A percentile compares a stretch with the other conserved stretches of the same genome.
These are phyloP conservation scores for Isotomurus palustris DNA, from an alignment of 2,888 invertebrate genomes.

Conservation along the genomic window DNA sequence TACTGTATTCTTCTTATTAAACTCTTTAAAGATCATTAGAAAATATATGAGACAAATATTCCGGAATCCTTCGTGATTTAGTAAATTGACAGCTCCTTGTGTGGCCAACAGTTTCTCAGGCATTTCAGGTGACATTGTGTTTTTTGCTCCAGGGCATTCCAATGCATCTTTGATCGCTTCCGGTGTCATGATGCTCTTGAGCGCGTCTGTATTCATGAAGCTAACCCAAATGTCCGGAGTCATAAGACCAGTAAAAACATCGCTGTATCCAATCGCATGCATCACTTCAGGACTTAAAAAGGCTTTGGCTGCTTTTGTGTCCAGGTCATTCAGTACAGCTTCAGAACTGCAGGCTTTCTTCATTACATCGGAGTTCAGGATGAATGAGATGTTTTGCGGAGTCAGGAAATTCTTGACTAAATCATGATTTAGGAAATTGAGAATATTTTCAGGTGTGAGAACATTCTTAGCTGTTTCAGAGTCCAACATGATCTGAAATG, in stretches of 20 bases:
- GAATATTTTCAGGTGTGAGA: constrained; percentile 3
- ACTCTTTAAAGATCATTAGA: no score
- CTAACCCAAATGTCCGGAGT: neutral
- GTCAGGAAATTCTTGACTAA: constrained; percentile 4
- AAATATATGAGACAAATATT: no score
- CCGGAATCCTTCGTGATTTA: neutral
- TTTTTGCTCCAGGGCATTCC: neutral
- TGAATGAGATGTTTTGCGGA: constrained; percentile 8
- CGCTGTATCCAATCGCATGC: constrained; percentile 6
- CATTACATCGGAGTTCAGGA: constrained; percentile 5
- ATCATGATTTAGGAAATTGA: constrained; percentile 6
- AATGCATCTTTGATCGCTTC: constrained; percentile 12
- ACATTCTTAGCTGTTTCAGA: constrained; percentile 1
- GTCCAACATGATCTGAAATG: constrained; percentile 9
- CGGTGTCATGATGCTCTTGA: constrained; percentile 6
- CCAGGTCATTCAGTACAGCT: neutral
- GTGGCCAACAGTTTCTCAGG: neutral
- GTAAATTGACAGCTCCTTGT: neutral
- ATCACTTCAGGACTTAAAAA: constrained; percentile 7
- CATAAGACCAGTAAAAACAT: constrained; percentile 4
- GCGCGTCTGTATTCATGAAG: neutral
- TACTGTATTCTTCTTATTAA: no score
- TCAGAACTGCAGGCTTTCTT: neutral
- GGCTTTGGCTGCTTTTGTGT: neutral
- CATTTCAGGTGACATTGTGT: neutral